phyloP scores from a whole-genome alignment of 2,797 vertebrate genomes.

The Parauchenoglanis punctatus region DNA sequence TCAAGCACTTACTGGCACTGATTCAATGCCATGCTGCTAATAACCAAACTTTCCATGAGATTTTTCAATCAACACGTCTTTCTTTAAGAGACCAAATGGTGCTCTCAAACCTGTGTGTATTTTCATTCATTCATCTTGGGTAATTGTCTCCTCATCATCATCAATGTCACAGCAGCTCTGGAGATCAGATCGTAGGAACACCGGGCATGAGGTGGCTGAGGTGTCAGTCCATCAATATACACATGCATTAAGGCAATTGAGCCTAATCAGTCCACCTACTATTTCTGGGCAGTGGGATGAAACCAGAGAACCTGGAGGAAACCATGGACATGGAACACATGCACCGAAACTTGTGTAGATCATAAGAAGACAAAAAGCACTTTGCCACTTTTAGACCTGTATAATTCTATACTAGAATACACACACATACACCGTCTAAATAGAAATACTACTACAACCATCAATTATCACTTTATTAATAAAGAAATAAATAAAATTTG shows the following conservation, averaged over 20 bases:
- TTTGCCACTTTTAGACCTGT: constrained; percentile 37
- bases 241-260: background rate
- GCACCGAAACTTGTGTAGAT: background rate
- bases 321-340: background rate
- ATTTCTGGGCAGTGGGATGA: background rate
- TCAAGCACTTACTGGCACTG: background rate
- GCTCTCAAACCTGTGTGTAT: background rate
- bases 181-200: background rate
- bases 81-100: background rate
- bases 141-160: background rate
- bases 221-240: background rate
- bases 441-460: constrained; percentile 34
- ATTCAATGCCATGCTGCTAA: constrained; percentile 1
- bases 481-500: constrained; percentile 25
- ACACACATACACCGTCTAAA: background rate
- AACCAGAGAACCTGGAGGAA: background rate
- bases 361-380: constrained; percentile 41
- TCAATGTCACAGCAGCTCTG: background rate
- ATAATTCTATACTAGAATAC: constrained; percentile 11
- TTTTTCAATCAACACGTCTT: background rate
- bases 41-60: background rate
- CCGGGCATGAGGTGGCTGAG: background rate
- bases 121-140: background rate
- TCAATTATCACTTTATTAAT: constrained; percentile 48
- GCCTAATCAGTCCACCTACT: background rate